These are phyloP conservation scores for Spilogale gracilis DNA, from an alignment of 2,113 vertebrate species.

Conservation along the genomic window DNA sequence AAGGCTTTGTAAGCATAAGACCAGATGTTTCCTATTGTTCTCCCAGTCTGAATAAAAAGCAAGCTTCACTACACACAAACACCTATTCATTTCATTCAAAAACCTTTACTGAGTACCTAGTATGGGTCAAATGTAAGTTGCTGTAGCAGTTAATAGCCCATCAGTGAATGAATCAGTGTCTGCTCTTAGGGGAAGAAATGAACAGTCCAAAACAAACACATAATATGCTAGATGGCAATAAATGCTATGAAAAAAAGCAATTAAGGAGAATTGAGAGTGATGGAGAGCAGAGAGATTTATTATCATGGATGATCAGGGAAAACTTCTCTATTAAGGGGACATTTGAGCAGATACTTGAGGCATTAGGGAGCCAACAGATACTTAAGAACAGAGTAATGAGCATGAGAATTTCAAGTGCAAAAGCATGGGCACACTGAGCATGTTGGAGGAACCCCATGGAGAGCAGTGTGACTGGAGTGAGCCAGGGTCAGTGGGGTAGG, in stretches of 20 bases:
- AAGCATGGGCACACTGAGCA: not conserved
- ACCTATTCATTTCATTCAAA: not conserved
- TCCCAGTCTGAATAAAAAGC: not conserved
- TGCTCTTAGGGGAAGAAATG: not conserved
- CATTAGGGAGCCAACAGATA: not conserved
- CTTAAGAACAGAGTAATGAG: not conserved
- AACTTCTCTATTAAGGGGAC: not conserved
- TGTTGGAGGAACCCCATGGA: fast-evolving
- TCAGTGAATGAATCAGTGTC: constrained; percentile 16
- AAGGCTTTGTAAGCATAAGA: not conserved
- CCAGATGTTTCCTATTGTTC: not conserved
- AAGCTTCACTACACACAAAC: not conserved
- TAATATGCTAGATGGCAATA: not conserved
- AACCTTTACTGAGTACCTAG: not conserved
- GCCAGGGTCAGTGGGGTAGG: not conserved
- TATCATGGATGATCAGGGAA: not conserved
- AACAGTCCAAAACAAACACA: not conserved
- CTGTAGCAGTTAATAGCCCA: not conserved
- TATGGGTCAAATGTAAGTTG: not conserved
- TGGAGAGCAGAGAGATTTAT: not conserved
- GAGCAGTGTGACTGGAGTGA: not conserved
- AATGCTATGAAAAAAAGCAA: not conserved
- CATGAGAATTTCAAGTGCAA: not conserved
- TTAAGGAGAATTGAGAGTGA: not conserved
- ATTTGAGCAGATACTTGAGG: not conserved